Base-by-base conservation (phyloP, 1,140 invertebrate species). In the Cyrtorhinus lividipennis region DNA sequence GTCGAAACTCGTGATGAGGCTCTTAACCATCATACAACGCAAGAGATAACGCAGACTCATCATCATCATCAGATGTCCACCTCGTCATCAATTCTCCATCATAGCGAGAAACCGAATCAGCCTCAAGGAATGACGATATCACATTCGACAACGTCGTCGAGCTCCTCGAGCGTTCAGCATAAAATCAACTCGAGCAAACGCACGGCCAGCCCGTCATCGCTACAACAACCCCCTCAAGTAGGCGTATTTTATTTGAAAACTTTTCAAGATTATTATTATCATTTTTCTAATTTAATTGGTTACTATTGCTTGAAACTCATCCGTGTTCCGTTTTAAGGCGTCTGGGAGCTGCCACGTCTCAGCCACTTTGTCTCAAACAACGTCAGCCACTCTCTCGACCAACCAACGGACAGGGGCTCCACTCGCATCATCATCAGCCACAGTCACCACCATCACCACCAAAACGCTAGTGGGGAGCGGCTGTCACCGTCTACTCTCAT, bases 11-110 rank as follows among this genome's bases (percentile, higher is more conserved):
- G 68, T 24, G 68, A 68, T 26, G 65, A 13, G 82, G 83, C 65
- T 72, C 80, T 69, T 71, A 66, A 71, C 74, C 67, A 81, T 66
- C 79, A 81, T 70, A 62, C 66, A n/a, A 66, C 67, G 3, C 67
- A 69, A 57, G 68, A 69, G 59, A 68, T 18, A 82, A 84, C 66
- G 73, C 81, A 70, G 72, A 67, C 72, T 73, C 67, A 81, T 66
- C 79, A 81, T 70, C 81, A 82, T 69, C 80, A 78, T 25, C 80
- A 77, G 1, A n/a, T n/a, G n/a, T 80, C 79, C 64, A 80, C 81
- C 67, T 80, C 81, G 64, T 80, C 79, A 69, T 78, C 79, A n/a
- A 78, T 82, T 15, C 80, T 82, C 68, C 69, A 70, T 62, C 68
- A 69, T 56, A 65, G 53, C 48, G 79, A 80, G 22, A 80, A 78